These are phyloP conservation scores for Acanthurus lineatus DNA, from an alignment of 2,797 vertebrate species.

Conservation along the genomic window DNA sequence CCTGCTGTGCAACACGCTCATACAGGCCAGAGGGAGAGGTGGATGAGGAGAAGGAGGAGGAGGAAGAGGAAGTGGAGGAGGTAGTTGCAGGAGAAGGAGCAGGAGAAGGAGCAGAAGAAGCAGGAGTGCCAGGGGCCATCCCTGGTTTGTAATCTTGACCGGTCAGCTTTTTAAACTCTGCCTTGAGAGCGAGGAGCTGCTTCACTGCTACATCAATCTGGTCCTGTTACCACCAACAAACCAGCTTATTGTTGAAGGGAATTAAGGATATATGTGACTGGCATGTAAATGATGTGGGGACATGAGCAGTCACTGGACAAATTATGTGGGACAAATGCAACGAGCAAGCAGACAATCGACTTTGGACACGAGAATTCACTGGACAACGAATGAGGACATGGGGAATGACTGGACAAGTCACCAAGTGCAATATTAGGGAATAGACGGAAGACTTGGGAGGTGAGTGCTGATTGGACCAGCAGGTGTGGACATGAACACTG, in stretches of 20 bases:
- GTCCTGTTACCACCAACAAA: constrained; percentile 82
- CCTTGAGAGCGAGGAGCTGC: constrained; percentile 89
- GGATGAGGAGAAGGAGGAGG: constrained; percentile 22
- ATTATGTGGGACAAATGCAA: background rate
- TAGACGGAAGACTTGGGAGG: background rate
- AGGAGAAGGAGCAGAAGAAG: constrained; percentile 42
- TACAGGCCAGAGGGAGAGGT: constrained; percentile 68
- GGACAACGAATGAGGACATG: background rate
- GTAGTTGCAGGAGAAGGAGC: constrained; percentile 27
- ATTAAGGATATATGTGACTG: constrained; percentile 8
- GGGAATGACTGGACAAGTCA: background rate
- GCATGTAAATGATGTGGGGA: constrained; percentile 40
- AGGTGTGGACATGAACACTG: background rate
- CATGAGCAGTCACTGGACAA: constrained; percentile 3
- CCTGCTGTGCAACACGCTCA: constrained; percentile 85
- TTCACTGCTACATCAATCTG: constrained; percentile 89
- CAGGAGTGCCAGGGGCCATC: constrained; percentile 57
- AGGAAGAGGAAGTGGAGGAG: constrained; percentile 23
- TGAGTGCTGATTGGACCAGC: background rate
- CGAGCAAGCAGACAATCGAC: background rate
- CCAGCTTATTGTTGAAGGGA: constrained; percentile 33
- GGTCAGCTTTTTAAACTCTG: constrained; percentile 89
- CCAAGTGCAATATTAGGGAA: background rate
- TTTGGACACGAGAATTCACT: fast-evolving
- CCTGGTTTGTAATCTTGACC: constrained; percentile 91